Base-by-base conservation (phyloP, 2,113 vertebrate genomes). In the Opisthocomus hoazin region DNA sequence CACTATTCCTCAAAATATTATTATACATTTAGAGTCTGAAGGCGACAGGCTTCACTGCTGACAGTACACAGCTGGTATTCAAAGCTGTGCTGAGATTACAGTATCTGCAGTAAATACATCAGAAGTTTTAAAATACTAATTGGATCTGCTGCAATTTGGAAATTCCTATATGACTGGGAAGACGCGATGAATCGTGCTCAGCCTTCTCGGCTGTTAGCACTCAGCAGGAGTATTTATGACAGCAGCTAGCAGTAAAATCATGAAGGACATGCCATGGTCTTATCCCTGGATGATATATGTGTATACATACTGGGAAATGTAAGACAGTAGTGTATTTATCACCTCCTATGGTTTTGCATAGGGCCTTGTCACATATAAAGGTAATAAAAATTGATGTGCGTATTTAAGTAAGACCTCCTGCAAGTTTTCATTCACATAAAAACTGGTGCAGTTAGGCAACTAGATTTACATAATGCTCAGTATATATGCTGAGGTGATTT, bases 91-190 rank as follows among this genome's bases (percentile, higher is more conserved):
- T 29, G 57, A 91, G 92, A 89, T 90, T 94, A 88, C 69, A 84
- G 22, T 76, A 87, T 64, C 86, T 86, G 79, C 82, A 88, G 71
- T 91, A 96, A 94, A 91, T 87, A 91, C 54, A 89, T 77, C 46
- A 92, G 92, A 79, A 64, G 23, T 51, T 96, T 97, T 83, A 89
- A 87, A 79, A 85, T 77, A 86, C 69, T 93, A 96, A 93, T 90
- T 94, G 83, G 61, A 95, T 86, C 80, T 20, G 5, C 70, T 71
- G 70, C 88, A 97, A 83, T 87, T 85, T 89, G 80, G 63, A 91
- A 88, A 96, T 90, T 94, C 77, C 88, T 94, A 3, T 83, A 77
- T 84, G 81, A 68, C 73, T 85, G 60, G 30, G 74, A 95, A 94
- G 77, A 82, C 71, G 76, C 43, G 77, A 84, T 79, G 76, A 97